These are phyloP conservation scores for Notothenia rossii DNA, from an alignment of 2,113 vertebrate genomes.

Conservation along the genomic window DNA sequence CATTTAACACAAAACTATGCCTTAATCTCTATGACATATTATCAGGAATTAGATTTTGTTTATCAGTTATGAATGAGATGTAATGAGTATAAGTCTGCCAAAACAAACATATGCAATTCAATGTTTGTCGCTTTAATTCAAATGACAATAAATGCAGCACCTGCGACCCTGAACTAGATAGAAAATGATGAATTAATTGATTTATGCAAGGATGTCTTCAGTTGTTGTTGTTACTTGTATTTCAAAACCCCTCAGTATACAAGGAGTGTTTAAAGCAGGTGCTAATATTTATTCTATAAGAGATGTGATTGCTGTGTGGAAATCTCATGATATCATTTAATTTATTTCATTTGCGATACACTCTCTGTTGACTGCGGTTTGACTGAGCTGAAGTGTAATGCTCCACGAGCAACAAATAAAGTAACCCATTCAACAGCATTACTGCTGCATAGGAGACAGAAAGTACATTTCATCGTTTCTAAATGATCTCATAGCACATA, in stretches of 20 bases:
- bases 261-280: slow-evolving; percentile 38
- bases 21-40: slow-evolving; percentile 30
- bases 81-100: slow-evolving; percentile 19
- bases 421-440: slow-evolving; percentile 50
- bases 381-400: slow-evolving; percentile 54
- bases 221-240: neutral
- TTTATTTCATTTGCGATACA: slow-evolving; percentile 65
- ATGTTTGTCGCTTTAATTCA: neutral
- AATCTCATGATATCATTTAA: slow-evolving; percentile 59
- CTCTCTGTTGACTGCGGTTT: slow-evolving; percentile 64
- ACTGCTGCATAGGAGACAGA: slow-evolving; percentile 43
- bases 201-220: slow-evolving; percentile 32
- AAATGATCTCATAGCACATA: slow-evolving; percentile 50
- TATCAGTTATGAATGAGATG: slow-evolving; percentile 22
- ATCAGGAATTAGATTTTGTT: slow-evolving; percentile 41
- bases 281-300: slow-evolving; percentile 37
- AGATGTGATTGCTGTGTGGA: slow-evolving; percentile 55
- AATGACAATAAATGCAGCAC: slow-evolving; percentile 25
- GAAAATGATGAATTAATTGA: slow-evolving; percentile 14
- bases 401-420: slow-evolving; percentile 61
- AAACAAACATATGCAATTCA: neutral
- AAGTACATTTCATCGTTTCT: slow-evolving; percentile 53
- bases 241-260: slow-evolving; percentile 17
- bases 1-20: slow-evolving; percentile 37
- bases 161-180: slow-evolving; percentile 4